Conservation (phyloP, 1,140 invertebrate species). For the Drosophila cardini region DNA sequence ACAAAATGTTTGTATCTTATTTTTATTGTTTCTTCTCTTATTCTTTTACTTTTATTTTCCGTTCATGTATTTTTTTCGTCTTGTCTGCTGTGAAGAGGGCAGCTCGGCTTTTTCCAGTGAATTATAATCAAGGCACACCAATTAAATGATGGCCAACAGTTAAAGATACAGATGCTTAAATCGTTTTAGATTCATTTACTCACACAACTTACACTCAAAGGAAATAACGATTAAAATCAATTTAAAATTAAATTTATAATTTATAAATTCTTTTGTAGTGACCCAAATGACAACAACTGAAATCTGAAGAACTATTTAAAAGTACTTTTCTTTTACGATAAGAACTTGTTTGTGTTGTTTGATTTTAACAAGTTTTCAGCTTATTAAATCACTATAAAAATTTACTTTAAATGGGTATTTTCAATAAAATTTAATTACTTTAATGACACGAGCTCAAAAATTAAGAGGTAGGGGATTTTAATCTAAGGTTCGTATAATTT, state of each 20-base stretch:
- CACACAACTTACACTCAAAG: background rate
- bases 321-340: too few species aligned
- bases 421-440: too few species aligned
- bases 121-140: conserved; percentile 65
- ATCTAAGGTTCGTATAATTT: too few species aligned
- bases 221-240: conserved; percentile 14
- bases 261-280: background rate
- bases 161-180: conserved; percentile 46
- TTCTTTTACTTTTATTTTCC: conserved; percentile 10
- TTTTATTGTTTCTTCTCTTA: conserved; percentile 11
- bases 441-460: too few species aligned
- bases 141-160: conserved; percentile 57
- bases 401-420: too few species aligned
- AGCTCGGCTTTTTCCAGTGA: conserved; percentile 58
- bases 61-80: conserved; percentile 14
- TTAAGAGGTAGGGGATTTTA: too few species aligned
- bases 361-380: background rate
- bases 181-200: conserved; percentile 6
- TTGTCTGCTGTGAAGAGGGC: conserved; percentile 9
- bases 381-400: too few species aligned
- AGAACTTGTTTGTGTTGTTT: background rate
- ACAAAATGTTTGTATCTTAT: conserved; percentile 31
- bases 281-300: background rate
- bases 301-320: background rate
- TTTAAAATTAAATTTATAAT: conserved; percentile 9